Base-by-base conservation (phyloP, 2,888 invertebrate genomes). In the Andrena chrysosceles region DNA sequence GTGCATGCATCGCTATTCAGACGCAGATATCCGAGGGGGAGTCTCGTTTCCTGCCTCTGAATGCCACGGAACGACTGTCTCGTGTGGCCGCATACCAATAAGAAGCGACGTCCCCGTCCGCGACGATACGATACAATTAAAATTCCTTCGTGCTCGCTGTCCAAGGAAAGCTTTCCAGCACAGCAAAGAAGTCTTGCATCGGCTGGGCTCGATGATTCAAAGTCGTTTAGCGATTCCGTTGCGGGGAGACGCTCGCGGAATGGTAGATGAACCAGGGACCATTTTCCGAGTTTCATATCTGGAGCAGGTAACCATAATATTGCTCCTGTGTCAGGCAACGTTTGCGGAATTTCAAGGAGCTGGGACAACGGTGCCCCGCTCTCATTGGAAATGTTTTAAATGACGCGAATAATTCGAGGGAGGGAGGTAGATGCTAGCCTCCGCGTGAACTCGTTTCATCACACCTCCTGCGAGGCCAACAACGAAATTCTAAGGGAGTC, bases 1-100 rank as follows among this genome's bases (percentile, higher is more conserved):
- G 59, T 60, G 81, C 72, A 73, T 62, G 69, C 81, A 60, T 72
- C 63, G 63, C 81, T 29, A 54, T 83, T 81, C 83, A 72, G 59
- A 20, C 42, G 56, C 71, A 49, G 63, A 81, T 64, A 81, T 69
- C 72, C 72, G 52, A 35, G 52, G 42, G 20, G 20, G 63, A 48
- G 68, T 54, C 60, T 81, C 72, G 67, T 73, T 78, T 56, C 56
- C 72, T 49, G 48, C 5, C 42, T 63, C 54, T 67, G 77, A 77
- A 71, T 60, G 54, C 60, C 60, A 42, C 29, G 77, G 31, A 67
- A 72, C 62, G 49, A 35, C 29, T 64, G 54, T 16, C 29, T 42
- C 29, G 68, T 69, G 73, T 60, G 48, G 48, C 52, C 13, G 72
- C 79, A 66, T 70, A 74, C 60, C 66, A 54, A 81, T 66, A 66